Base-by-base conservation (phyloP, 2,888 invertebrate species). In the Cantharis nigra region DNA sequence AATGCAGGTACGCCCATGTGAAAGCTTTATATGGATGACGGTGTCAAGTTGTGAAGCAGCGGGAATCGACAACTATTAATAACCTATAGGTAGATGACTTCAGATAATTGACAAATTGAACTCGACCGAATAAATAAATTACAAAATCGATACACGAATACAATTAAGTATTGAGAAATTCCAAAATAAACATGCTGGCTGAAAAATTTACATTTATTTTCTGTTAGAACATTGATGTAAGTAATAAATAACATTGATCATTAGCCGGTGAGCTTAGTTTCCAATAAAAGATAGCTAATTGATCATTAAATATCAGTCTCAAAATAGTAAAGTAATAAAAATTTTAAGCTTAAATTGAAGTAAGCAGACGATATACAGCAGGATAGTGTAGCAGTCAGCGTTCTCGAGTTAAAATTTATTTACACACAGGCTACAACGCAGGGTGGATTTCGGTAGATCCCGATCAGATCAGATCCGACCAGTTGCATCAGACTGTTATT, bases 1-100 rank as follows among this genome's bases (percentile, higher is more conserved):
- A 67, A 67, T 23, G 65, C 23, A 67, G 65, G 62, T 73, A 69
- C 74, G 70, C 69, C 20, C 63, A 28, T 69, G 16, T 62, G 16
- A 63, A 9, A 23, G 28, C 74, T 74, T 69, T 69, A 74, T 74
- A 74, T 74, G 74, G 74, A 63, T 26, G 49, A 49, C n/a, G 49
- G 70, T 74, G 70, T 74, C 70, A 28, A 26, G 73, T 73, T 62
- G 63, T 73, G 69, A 73, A 73, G n/a, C 69, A 33, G 73, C 49
- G 26, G 67, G 73, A 62, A 69, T 72, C 30, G 16, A 49, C 49
- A 49, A 49, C 49, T 49, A 49, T 49, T 49, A 49, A 49, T 49
- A 49, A 49, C n/a, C n/a, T 9, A 49, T 49, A 49, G 49, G 49
- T 49, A 49, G 49, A 49, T 49, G 49, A 49, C 49, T 49, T n/a